Evolutionary conservation across 2,797 vertebrate genomes (phyloP), one percentile per base, ranked within the genome.

Genomic region (Etheostoma perlongum): DNA sequence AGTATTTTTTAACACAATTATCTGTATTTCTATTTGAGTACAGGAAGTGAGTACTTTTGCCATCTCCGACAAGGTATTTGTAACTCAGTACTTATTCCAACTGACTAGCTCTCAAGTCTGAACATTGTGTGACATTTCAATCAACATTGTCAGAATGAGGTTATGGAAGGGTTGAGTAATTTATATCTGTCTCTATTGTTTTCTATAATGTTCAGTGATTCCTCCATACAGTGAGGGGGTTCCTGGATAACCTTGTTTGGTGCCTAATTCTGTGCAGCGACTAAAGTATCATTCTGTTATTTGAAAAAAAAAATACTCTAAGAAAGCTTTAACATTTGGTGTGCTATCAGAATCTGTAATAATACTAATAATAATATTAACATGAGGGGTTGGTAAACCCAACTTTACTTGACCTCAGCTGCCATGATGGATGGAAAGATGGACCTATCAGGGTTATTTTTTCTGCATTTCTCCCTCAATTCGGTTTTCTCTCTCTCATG

Each of bases 391-490:
- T 5, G 10, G 23, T 48, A 27, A 63, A 48, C 25, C 16, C 6
- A 19, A 23, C 23, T 48, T 63, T 48, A 63, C 16, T 63, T 19
- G 15, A 63, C 40, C 58, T 60, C n/a, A 60, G 44, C 44, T 48
- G 23, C 44, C 25, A 12, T 7, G 44, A 47, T 47, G 15, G 60
- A 62, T 47, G 10, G 10, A 48, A 47, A 30, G 16, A 30, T 0
- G 3, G 23, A 62, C 23, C 5, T 25, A 27, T 62, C 44, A 47
- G 5, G 27, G 25, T 25, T 27, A 30, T 48, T 42, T 66, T 42
- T 52, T 11, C 49, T 19, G 55, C 2, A 1, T n/a, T 59, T 59
- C 11, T 40, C 11, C 57, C 30, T 42, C 2, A 14, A 36, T 33
- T 48, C 7, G 1, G 51, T 46, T 14, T 60, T 15, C 6, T 49